These are phyloP conservation scores for Cotesia typhae DNA, from an alignment of 1,140 invertebrate species.

Conservation along the genomic window DNA sequence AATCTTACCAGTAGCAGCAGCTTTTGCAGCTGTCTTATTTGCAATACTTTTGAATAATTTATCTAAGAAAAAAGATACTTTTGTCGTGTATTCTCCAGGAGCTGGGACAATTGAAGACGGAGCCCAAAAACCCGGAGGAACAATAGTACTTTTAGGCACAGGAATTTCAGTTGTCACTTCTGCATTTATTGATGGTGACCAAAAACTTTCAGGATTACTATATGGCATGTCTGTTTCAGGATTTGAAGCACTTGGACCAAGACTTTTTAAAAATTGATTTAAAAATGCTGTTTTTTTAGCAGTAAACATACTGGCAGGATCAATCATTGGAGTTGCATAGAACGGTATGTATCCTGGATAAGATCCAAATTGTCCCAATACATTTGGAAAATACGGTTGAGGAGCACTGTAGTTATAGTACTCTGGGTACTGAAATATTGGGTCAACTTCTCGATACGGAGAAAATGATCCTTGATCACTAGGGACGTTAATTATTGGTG, in stretches of 20 bases:
- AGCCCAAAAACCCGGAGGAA: slow-evolving; percentile 58
- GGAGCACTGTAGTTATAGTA: slow-evolving; percentile 3
- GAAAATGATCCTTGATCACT: slow-evolving; percentile 44
- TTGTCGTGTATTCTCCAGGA: slow-evolving; percentile 54
- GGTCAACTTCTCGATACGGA: slow-evolving; percentile 48
- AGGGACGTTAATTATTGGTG: slow-evolving; percentile 6
- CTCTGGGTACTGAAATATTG: slow-evolving; percentile 51
- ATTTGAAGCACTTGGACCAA: slow-evolving; percentile 49
- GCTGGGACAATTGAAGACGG: slow-evolving; percentile 51
- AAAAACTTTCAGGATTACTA: slow-evolving; percentile 55
- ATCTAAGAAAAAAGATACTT: slow-evolving; percentile 55
- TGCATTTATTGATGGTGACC: slow-evolving; percentile 47
- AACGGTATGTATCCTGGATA: slow-evolving; percentile 42
- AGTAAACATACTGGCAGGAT: slow-evolving; percentile 51
- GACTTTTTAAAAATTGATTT: slow-evolving; percentile 56
- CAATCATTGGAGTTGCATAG: slow-evolving; percentile 44
- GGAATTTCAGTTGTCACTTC: slow-evolving; percentile 45
- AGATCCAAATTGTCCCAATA: slow-evolving; percentile 44
- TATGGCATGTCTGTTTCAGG: slow-evolving; percentile 32
- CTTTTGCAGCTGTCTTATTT: slow-evolving; percentile 34
- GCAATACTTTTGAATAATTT: slow-evolving; percentile 57
- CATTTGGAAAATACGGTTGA: slow-evolving; percentile 24
- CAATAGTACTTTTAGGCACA: slow-evolving; percentile 53
- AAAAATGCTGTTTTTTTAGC: slow-evolving; percentile 57
- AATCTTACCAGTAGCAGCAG: slow-evolving; percentile 38